These are phyloP conservation scores for Hydriomena furcata DNA, from an alignment of 2,888 invertebrate genomes.

Conservation along the genomic window DNA sequence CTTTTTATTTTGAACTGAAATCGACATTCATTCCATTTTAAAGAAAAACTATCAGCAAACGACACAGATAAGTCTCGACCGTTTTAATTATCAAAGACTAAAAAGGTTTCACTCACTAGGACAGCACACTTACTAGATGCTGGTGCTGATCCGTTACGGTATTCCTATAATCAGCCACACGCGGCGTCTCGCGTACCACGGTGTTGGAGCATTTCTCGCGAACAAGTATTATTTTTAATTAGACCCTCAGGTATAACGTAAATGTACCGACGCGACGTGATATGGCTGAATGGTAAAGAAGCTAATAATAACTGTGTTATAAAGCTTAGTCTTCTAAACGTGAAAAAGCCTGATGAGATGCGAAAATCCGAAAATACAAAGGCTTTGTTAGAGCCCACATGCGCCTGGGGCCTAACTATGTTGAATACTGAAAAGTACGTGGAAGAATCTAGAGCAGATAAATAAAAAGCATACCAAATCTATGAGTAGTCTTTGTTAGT, in stretches of 20 bases:
- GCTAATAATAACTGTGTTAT: not conserved
- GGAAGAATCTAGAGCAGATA: no score
- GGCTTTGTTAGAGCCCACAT: no score
- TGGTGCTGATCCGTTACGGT: constrained; percentile 47
- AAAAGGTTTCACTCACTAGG: constrained; percentile 50
- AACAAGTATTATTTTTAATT: not conserved
- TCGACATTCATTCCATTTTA: no score
- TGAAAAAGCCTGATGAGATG: not conserved
- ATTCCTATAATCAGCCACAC: constrained; percentile 62
- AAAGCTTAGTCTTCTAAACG: not conserved
- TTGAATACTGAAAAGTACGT: no score
- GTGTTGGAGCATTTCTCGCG: not conserved
- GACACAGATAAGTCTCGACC: constrained; percentile 33
- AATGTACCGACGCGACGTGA: not conserved
- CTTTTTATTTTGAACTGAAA: no score
- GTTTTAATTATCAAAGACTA: constrained; percentile 55
- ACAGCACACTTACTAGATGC: constrained; percentile 22
- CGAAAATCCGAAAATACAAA: no score
- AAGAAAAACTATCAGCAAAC: not conserved
- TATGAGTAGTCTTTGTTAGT: no score
- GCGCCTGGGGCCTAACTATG: no score
- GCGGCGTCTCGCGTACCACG: no score
- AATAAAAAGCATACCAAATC: no score
- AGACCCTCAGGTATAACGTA: not conserved
- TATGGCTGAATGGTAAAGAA: not conserved